A percentile compares a stretch with the other conserved stretches of the same genome.
Evolutionary conservation across 2,888 invertebrate species (phyloP).

Genomic region (Clistopyga incitator): DNA sequence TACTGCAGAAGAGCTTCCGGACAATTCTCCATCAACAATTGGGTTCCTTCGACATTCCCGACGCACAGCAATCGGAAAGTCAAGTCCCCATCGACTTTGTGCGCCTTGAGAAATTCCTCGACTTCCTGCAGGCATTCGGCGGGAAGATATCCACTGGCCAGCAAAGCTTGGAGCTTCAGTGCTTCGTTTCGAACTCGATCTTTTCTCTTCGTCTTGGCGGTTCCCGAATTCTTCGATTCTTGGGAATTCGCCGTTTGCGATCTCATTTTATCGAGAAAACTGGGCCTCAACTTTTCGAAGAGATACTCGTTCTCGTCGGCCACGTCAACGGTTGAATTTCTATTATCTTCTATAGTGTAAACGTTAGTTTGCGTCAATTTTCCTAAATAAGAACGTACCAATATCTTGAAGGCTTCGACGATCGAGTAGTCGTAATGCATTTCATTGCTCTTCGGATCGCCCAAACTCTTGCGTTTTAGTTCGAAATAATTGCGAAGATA

Average conservation of each 20-base stretch:
- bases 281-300: constrained; percentile 84
- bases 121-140: constrained; percentile 87
- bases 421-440: constrained; percentile 84
- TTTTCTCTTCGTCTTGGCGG: constrained; percentile 68
- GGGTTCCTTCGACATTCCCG: constrained; percentile 84
- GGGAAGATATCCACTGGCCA: constrained; percentile 86
- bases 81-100: constrained; percentile 85
- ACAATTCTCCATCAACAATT: constrained; percentile 86
- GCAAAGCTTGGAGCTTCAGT: constrained; percentile 86
- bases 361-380: constrained; percentile 82
- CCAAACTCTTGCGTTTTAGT: constrained; percentile 22
- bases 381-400: constrained; percentile 87
- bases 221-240: constrained; percentile 56
- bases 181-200: constrained; percentile 73
- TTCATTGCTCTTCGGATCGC: constrained; percentile 72
- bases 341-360: constrained; percentile 73
- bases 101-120: constrained; percentile 87
- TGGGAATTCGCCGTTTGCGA: constrained; percentile 80
- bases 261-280: constrained; percentile 85
- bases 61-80: constrained; percentile 85
- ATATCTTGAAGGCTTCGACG: constrained; percentile 86
- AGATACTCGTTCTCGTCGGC: constrained; percentile 81
- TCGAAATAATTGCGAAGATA: constrained; percentile 80
- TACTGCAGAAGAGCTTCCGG: constrained; percentile 88
- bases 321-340: constrained; percentile 64